Evolutionary conservation across 2,797 vertebrate genomes (phyloP).

Genomic region (Stomatorhinus walkeri): DNA sequence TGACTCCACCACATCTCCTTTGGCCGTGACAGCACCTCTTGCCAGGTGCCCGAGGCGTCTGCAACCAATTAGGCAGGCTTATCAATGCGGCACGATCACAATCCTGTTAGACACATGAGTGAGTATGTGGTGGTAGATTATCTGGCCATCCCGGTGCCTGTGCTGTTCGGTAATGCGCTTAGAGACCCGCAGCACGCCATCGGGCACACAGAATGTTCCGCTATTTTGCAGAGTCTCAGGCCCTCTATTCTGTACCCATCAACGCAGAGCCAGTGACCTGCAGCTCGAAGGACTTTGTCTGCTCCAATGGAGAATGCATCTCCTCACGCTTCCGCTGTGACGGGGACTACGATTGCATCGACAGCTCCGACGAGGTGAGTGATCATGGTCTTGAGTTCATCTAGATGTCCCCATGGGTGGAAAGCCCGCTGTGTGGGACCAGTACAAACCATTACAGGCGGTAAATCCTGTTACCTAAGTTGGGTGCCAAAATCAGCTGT

Average conservation of each 20-base stretch:
- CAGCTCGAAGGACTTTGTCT: constrained; percentile 73
- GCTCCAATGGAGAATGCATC: constrained; percentile 73
- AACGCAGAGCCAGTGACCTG: constrained; percentile 70
- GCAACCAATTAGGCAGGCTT: neutral
- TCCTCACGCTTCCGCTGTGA: constrained; percentile 76
- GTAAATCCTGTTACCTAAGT: neutral
- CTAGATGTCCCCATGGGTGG: neutral
- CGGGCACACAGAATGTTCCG: neutral
- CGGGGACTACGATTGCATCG: constrained; percentile 75
- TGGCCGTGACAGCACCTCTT: neutral
- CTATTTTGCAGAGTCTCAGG: neutral
- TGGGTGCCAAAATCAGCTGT: neutral
- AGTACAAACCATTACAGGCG: neutral
- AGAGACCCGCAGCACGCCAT: neutral
- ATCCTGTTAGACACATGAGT: neutral
- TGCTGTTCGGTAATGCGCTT: neutral
- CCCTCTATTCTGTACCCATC: neutral
- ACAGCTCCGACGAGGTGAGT: constrained; percentile 75
- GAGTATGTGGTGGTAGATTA: neutral
- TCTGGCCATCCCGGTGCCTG: neutral
- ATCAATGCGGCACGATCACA: neutral
- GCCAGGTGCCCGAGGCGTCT: neutral
- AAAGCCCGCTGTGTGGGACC: neutral
- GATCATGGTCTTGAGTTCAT: neutral
- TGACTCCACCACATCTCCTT: neutral